Percentiles rank a stretch among this genome's conserved stretches.
These are phyloP conservation scores for Euura lappo DNA, from an alignment of 1,140 invertebrate species.

Conservation along the genomic window DNA sequence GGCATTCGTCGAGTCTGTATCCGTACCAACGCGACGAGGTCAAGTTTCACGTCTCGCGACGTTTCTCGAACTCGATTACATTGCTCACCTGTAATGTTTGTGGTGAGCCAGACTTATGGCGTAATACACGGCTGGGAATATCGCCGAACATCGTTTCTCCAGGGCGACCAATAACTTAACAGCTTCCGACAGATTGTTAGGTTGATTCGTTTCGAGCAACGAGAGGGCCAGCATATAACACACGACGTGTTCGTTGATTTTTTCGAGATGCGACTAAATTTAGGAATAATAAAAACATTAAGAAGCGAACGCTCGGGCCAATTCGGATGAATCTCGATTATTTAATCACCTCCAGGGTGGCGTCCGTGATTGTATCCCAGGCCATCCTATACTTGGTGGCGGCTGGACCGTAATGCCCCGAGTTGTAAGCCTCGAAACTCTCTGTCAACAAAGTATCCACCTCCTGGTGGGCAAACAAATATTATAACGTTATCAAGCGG, in stretches of 20 bases:
- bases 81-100: slow-evolving; percentile 35
- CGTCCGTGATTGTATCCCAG: not conserved
- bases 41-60: too few species aligned
- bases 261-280: not conserved
- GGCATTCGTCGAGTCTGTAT: too few species aligned
- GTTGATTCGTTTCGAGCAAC: slow-evolving; percentile 25
- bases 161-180: slow-evolving; percentile 24
- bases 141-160: slow-evolving; percentile 18
- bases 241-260: not conserved
- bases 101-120: slow-evolving; percentile 34
- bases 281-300: not conserved
- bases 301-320: too few species aligned
- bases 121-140: slow-evolving; percentile 36
- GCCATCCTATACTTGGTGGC: not conserved
- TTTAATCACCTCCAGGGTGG: not conserved
- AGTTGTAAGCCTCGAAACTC: not conserved
- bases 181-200: slow-evolving; percentile 33
- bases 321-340: too few species aligned
- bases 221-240: slow-evolving; percentile 34
- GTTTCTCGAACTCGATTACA: not conserved
- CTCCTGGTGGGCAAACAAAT: not conserved
- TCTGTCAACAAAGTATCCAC: not conserved
- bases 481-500: not conserved
- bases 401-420: not conserved
- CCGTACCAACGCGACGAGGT: too few species aligned